Evolutionary conservation across 2,888 invertebrate genomes (phyloP), one percentile per base, ranked within the genome.

Genomic region (Zonitis immaculata): DNA sequence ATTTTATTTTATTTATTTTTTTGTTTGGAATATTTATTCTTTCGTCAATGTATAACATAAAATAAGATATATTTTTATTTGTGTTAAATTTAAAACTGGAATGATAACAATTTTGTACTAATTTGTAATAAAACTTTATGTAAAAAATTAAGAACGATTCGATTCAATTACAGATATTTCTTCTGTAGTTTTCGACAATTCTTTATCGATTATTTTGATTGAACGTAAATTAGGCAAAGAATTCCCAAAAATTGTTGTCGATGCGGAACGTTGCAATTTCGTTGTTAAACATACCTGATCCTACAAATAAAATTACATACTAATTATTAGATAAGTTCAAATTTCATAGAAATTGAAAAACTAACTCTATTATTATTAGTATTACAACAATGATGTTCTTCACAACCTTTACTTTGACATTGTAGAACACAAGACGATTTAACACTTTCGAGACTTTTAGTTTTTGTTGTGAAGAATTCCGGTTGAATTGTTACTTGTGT

Each of bases 401-500:
- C 72, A 59, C 79, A 79, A 11, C 69, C 69, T 28, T 72, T 69
- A 39, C 72, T 73, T 32, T 70, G 71, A 61, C 79, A 79, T 47
- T 73, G 70, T 58, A 79, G 73, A 46, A 78, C 63, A 66, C 79
- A 79, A 25, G 70, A 58, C 20, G 70, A 66, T 42, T 66, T 57
- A 42, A 64, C 48, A 51, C 67, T 69, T 55, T 73, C 69, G 27
- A 60, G 47, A 52, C 68, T 71, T 11, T 57, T 56, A 2, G 55
- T 45, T 49, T 66, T 70, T 30, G 58, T 58, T 6, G 60, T 65
- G 60, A 67, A 75, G 70, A 93, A 94, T 73, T 94, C 94, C 0
- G 94, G 93, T 70, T 94, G 94, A 62, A 94, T 84, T 0, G 94
- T 91, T 8, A 91, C 88, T 57, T 89, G 84, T 3, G 87, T 84